phyloP scores from a whole-genome alignment of 2,113 vertebrate species.

The Lipophrys pholis region DNA sequence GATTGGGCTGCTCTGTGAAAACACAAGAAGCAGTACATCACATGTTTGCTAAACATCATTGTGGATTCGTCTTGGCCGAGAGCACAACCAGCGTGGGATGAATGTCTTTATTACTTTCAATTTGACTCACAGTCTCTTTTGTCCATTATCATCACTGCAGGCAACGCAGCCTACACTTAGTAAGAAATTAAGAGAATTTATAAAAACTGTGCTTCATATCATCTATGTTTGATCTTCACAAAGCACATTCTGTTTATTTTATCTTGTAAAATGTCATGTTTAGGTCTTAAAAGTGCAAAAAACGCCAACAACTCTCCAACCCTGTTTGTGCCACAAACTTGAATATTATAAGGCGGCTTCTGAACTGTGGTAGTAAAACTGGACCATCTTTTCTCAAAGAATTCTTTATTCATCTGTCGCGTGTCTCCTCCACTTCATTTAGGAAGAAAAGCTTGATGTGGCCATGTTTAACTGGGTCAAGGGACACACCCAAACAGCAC shows the following conservation, averaged over 20 bases:
- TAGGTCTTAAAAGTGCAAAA: not conserved
- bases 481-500: not conserved
- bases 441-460: constrained; percentile 14
- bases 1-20: not conserved
- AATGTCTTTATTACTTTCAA: constrained; percentile 7
- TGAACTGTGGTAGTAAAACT: constrained; percentile 14
- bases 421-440: constrained; percentile 9
- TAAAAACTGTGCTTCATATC: not conserved
- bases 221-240: not conserved
- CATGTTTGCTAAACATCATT: not conserved
- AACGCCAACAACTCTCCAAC: not conserved
- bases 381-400: constrained; percentile 8
- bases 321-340: not conserved
- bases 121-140: not conserved
- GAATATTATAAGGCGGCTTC: not conserved
- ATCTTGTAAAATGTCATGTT: not conserved
- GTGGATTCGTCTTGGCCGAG: not conserved
- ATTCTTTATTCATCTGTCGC: constrained; percentile 9
- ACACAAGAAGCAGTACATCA: not conserved
- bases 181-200: not conserved
- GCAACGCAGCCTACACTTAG: not conserved
- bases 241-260: not conserved
- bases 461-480: constrained; percentile 3
- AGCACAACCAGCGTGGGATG: not conserved
- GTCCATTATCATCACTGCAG: not conserved